These are phyloP conservation scores for Orthonychiurus folsomi DNA, from an alignment of 2,888 invertebrate species.

Conservation along the genomic window DNA sequence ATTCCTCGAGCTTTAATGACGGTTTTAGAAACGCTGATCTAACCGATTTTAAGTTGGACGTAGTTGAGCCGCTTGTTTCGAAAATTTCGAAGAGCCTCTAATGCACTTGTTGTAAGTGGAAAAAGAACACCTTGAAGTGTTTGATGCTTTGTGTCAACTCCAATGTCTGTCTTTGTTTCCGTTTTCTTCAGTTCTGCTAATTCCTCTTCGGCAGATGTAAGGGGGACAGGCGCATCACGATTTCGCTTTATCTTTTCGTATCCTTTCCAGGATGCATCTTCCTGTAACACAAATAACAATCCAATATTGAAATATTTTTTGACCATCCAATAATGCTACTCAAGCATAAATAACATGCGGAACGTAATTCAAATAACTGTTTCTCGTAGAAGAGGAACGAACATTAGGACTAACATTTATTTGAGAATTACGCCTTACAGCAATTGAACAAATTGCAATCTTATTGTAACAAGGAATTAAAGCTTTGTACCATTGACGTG, in stretches of 20 bases:
- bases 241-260: slow-evolving; percentile 69
- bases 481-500: slow-evolving; percentile 55
- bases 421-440: neutral
- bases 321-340: slow-evolving; percentile 2
- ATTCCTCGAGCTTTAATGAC: neutral
- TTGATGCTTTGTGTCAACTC: slow-evolving; percentile 74
- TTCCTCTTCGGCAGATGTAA: slow-evolving; percentile 80
- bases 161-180: slow-evolving; percentile 62
- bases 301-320: neutral
- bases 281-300: too few relatives aligned
- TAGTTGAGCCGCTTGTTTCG: slow-evolving; percentile 70
- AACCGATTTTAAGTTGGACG: slow-evolving; percentile 77
- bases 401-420: neutral
- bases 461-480: too few relatives aligned
- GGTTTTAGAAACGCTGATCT: too few relatives aligned
- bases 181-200: slow-evolving; percentile 65
- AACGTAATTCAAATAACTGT: neutral
- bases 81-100: slow-evolving; percentile 65
- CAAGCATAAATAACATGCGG: neutral
- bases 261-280: slow-evolving; percentile 71
- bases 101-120: slow-evolving; percentile 73
- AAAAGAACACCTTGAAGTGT: slow-evolving; percentile 82
- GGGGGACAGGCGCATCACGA: slow-evolving; percentile 74
- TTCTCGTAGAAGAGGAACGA: neutral
- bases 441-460: neutral